These are phyloP conservation scores for Caenorhabditis doughertyi DNA, from an alignment of 2,888 invertebrate species.

Conservation along the genomic window DNA sequence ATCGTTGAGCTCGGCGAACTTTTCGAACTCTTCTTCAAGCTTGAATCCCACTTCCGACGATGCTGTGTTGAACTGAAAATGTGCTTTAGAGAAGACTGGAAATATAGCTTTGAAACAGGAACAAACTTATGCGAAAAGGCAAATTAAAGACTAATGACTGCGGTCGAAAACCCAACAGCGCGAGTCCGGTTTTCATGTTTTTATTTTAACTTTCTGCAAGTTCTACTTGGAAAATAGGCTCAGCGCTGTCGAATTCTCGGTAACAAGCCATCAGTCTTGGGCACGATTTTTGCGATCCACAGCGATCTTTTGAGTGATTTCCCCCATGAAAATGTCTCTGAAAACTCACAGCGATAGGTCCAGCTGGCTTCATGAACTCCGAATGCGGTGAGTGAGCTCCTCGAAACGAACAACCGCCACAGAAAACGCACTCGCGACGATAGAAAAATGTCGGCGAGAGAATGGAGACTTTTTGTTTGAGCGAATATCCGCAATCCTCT, in stretches of 20 bases:
- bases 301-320: no score
- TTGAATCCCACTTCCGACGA: slow-evolving; percentile 10
- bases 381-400: slow-evolving; percentile 10
- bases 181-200: no score
- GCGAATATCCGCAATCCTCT: background rate
- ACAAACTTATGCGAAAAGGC: no score
- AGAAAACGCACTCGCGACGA: slow-evolving; percentile 11
- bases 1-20: background rate
- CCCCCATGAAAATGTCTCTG: no score
- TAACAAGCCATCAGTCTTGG: no score
- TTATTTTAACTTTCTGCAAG: no score
- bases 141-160: no score
- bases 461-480: background rate
- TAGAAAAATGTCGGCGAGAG: slow-evolving; percentile 10
- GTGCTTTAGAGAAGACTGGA: background rate
- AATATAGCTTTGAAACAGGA: no score
- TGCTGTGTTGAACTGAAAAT: slow-evolving; percentile 16
- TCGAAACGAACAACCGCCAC: slow-evolving; percentile 22
- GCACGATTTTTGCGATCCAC: no score
- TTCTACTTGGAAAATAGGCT: no score
- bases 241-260: background rate
- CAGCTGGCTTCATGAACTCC: background rate
- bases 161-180: no score
- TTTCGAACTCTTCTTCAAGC: background rate
- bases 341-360: slow-evolving; percentile 11